Base-by-base conservation (phyloP, 1,140 invertebrate genomes). In the Drosophila bifasciata region DNA sequence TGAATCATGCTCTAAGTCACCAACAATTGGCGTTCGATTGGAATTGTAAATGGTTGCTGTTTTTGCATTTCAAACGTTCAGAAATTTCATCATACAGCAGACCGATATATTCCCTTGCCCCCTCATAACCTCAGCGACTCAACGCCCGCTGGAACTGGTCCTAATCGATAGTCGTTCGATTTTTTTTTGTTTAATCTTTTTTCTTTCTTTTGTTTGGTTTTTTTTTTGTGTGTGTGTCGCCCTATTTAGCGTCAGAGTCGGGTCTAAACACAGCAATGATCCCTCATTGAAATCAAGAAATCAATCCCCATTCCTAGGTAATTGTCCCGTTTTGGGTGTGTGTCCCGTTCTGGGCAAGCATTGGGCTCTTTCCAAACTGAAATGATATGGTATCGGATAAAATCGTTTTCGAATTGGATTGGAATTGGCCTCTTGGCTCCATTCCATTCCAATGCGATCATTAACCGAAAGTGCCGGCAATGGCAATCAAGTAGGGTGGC, bases 261-360 rank as follows among this genome's bases (percentile, higher is more conserved):
- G 32, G 48, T 70, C 70, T 70, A 78, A 83, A 84, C 45, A 84
- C 64, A 75, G 79, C 75, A 83, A 83, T 83, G 75, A 84, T n/a
- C n/a, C n/a, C n/a, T n/a, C n/a, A n/a, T n/a, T n/a, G n/a, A n/a
- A n/a, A n/a, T 5, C 3, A 60, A 70, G 55, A 70, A 75, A 75
- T 72, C 41, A 62, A 61, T 48, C 59, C 53, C 58, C 75, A 74
- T 84, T 84, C 63, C 56, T 62, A 43, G 55, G 57, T 81, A 83
- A 77, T 74, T 81, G 66, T 61, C 53, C 28, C 49, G 40, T 62
- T 70, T 73, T 60, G 79, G 79, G 80, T 75, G 79, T 84, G 79
- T 67, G 59, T 70, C 63, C 76, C 61, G 70, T 52, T 74, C 51
- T 25, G 23, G 4, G 4, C 11, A 75, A 70, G 56, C 58, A 53